Conservation (phyloP, 2,888 invertebrate genomes). For the Hermaeophaga mercurialis region DNA sequence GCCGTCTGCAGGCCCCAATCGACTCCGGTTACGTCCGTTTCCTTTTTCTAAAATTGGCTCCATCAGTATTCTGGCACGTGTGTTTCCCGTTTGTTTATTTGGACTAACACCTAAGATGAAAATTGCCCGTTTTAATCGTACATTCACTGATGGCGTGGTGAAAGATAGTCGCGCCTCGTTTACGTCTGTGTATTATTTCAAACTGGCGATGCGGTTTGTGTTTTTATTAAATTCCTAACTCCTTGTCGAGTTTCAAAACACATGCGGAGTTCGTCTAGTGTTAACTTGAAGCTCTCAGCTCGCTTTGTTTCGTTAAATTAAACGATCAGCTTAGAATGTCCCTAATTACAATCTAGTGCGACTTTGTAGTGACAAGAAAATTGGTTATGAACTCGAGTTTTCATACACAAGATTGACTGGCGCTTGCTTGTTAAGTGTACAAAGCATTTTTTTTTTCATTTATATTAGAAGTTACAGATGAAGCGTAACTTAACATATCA, state of each 20-base stretch:
- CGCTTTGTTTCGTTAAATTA: too few relatives aligned
- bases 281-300: too few relatives aligned
- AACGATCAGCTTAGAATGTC: too few relatives aligned
- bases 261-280: not conserved
- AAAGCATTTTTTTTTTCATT: too few relatives aligned
- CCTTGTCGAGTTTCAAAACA: not conserved
- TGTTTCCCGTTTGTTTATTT: slow-evolving; percentile 38
- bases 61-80: slow-evolving; percentile 27
- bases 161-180: slow-evolving; percentile 10
- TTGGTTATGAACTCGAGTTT: too few relatives aligned
- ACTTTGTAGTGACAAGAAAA: too few relatives aligned
- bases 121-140: slow-evolving; percentile 30
- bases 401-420: too few relatives aligned
- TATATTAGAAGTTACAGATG: too few relatives aligned
- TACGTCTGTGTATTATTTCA: slow-evolving; percentile 16
- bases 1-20: not conserved
- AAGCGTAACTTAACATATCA: too few relatives aligned
- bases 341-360: too few relatives aligned
- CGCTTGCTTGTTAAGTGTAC: too few relatives aligned
- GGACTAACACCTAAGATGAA: slow-evolving; percentile 36
- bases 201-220: slow-evolving; percentile 10
- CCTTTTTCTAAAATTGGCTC: slow-evolving; percentile 36
- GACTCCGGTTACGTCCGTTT: slow-evolving; percentile 31
- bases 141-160: slow-evolving; percentile 17
- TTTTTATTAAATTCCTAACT: slow-evolving; percentile 13